A percentile compares a stretch with the other conserved stretches of the same genome.
Conservation (phyloP, 1,140 invertebrate genomes). For the Musca domestica region DNA sequence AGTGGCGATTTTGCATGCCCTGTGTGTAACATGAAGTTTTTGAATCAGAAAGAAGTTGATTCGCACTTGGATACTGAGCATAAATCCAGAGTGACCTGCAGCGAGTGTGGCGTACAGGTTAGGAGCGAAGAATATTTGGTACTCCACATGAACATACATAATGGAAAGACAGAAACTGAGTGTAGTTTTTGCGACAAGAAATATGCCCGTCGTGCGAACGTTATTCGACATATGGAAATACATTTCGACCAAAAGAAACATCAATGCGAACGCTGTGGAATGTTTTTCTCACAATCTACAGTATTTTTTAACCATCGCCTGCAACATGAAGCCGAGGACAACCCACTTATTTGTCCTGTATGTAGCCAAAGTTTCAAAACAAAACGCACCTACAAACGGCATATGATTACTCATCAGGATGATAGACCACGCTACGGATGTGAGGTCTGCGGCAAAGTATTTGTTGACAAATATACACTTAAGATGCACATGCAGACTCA, state of each 20-base stretch:
- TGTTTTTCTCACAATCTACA: constrained; percentile 28
- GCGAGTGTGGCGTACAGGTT: background rate
- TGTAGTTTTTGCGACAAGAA: constrained; percentile 27
- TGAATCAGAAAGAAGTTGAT: background rate
- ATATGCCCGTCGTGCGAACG: constrained; percentile 23
- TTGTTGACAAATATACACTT: constrained; percentile 30
- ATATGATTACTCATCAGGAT: constrained; percentile 28
- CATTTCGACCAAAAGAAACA: constrained; percentile 27
- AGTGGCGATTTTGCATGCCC: background rate
- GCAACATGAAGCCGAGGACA: constrained; percentile 30
- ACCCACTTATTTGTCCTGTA: constrained; percentile 25
- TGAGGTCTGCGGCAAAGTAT: constrained; percentile 26
- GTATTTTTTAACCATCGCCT: constrained; percentile 29
- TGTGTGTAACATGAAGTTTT: constrained; percentile 1
- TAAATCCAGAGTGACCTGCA: constrained; percentile 11
- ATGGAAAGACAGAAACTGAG: constrained; percentile 25
- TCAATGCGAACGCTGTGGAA: constrained; percentile 30
- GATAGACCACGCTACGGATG: constrained; percentile 28
- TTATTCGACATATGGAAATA: constrained; percentile 30
- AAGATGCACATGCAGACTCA: constrained; percentile 29
- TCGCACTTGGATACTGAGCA: background rate
- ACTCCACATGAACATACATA: constrained; percentile 29
- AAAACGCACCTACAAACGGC: constrained; percentile 26
- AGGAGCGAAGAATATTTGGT: constrained; percentile 27
- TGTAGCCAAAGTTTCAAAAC: constrained; percentile 28